Conservation (phyloP, 2,797 vertebrate genomes). For the Coluber constrictor region DNA sequence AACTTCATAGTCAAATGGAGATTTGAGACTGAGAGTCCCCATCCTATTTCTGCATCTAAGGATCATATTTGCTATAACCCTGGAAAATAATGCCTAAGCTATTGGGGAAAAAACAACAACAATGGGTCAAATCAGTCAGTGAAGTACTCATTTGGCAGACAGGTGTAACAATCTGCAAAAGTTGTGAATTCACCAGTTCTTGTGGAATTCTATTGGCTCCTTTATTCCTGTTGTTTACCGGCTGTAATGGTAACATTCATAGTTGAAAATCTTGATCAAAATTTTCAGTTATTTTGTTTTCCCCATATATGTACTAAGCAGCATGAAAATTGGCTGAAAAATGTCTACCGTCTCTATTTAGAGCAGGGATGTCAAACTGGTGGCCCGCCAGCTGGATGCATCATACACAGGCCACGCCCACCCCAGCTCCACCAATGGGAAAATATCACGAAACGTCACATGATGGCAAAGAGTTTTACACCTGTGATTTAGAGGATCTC, state of each 20-base stretch:
- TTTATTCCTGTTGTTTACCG: background rate
- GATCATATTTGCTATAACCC: background rate
- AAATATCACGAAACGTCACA: no score
- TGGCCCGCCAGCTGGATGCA: no score
- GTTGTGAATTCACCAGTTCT: background rate
- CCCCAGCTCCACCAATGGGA: no score
- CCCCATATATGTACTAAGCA: background rate
- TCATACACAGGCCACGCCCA: no score
- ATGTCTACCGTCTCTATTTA: background rate
- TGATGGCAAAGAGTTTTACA: no score
- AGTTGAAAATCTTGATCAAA: background rate
- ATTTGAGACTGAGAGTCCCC: background rate
- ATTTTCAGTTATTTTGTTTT: background rate
- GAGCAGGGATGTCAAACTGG: no score
- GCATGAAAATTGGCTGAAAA: background rate
- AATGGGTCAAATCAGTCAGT: background rate
- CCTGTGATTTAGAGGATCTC: no score
- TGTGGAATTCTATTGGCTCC: background rate
- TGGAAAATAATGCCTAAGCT: background rate
- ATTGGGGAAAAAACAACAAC: no score
- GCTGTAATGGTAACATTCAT: background rate
- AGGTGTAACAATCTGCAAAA: background rate
- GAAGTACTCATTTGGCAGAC: background rate
- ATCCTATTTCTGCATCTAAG: background rate
- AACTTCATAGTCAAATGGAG: background rate